Base-by-base conservation (phyloP, 2,113 vertebrate species). In the Muscicapa adusta region DNA sequence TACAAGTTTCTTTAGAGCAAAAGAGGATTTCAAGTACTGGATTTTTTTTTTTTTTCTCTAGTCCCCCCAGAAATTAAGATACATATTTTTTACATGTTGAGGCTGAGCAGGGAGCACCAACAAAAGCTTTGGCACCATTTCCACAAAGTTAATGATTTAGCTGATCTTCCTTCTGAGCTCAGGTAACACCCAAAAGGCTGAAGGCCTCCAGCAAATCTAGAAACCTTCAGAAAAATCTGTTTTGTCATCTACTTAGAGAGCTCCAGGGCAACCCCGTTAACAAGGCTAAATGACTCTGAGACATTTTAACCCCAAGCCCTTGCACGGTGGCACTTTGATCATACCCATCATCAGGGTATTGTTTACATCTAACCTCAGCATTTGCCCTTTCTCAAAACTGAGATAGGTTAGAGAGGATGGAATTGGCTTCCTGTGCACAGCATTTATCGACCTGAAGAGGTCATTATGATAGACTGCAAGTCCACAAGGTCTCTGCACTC, bases 401-500 rank as follows among this genome's bases (percentile, higher is more conserved):
- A 89, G 85, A 13, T 0, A 29, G 54, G 60, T 91, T 60, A 70
- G n/a, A 65, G 48, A 85, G 54, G 62, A 38, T 8, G 2, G 45
- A n/a, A 62, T 60, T 73, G 38, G 29, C 54, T 79, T 31, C 54
- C 75, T 66, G 71, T 26, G 85, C 85, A 51, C 74, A 79, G 78
- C 45, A 15, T 47, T 91, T 83, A 95, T 93, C 4, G 78, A 96
- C 78, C 77, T 22, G 34, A 18, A 43, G 85, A 95, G 87, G 78
- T 88, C 91, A 70, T 85, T 9, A n/a, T 62, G 84, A 94, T 88
- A 70, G 89, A 95, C 91, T 88, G 62, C 33, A 22, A 89, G 74
- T 24, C 77, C 91, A 73, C 62, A 3, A 85, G 78, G 91, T 88
- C 67, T 58, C 58, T 76, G 67, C 58, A 54, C 70, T 92, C 61